Base-by-base conservation (phyloP, 2,797 vertebrate species). In the Microctenopoma steveboyesi region DNA sequence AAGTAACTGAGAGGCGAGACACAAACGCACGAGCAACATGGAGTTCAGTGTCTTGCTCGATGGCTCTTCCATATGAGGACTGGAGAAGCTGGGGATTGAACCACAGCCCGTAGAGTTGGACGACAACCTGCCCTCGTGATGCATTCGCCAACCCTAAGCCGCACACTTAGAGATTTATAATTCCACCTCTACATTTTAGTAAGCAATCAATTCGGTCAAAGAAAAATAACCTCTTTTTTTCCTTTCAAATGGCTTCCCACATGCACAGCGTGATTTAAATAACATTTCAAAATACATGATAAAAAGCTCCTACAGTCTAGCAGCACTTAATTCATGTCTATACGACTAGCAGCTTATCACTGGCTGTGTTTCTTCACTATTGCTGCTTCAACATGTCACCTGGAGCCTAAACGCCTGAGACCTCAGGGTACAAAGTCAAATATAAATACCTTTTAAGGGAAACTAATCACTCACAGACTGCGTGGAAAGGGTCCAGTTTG, bases 401-500 rank as follows among this genome's bases (percentile, higher is more conserved):
- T 68, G 57, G 35, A 60, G 50, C 46, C 14, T 57, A 18, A 55
- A 60, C 4, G 22, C 55, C 8, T 14, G 14, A 27, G 2, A 56
- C 15, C 16, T 47, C 7, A 11, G 12, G 42, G 45, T 37, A 30
- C 18, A 56, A 27, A 52, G 54, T 59, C 10, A 55, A 67, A 65
- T 42, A 57, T 7, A 65, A 80, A 76, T 40, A 51, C 35, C 11
- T 67, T 78, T 76, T 73, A 55, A 72, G 74, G 61, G 45, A 56
- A 76, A 55, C 54, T 76, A 60, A 79, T 76, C 60, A 68, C 5
- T 50, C 55, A 64, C 72, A 74, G 54, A 39, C 27, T 74, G 33
- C 30, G 37, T 18, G 6, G 40, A 28, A 45, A n/a, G 30, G 42
- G 40, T 42, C 2, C 39, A 16, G 74, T 22, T 22, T 22, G 69